phyloP scores from a whole-genome alignment of 2,797 vertebrate genomes.

The Chaetophractus vellerosus region DNA sequence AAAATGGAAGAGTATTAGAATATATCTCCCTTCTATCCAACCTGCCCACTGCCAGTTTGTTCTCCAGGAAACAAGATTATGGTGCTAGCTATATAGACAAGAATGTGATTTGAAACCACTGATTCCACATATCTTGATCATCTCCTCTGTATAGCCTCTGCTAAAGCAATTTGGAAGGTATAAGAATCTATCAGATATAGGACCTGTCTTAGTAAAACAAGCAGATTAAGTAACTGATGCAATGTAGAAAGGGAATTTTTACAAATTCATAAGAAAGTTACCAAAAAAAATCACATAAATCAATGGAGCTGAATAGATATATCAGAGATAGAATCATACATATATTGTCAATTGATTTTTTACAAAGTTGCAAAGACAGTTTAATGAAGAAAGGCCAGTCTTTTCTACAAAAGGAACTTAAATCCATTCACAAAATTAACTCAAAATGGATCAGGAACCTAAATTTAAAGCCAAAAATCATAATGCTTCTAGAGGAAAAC shows the following conservation, averaged over 20 bases:
- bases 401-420: conserved; percentile 8
- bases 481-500: conserved; percentile 2
- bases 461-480: background rate
- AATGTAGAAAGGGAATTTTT: background rate
- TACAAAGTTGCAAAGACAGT: background rate
- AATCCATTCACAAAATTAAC: background rate
- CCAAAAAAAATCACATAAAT: background rate
- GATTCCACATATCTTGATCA: background rate
- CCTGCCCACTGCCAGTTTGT: background rate
- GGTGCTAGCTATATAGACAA: background rate
- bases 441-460: background rate
- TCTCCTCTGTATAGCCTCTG: background rate
- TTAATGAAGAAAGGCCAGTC: background rate
- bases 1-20: background rate
- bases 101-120: background rate
- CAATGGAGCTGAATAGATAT: background rate
- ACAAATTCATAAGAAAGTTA: background rate
- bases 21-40: background rate
- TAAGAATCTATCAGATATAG: background rate
- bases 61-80: background rate
- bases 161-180: background rate
- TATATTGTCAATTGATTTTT: background rate
- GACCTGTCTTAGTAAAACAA: background rate
- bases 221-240: background rate
- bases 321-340: background rate